Base-by-base conservation (phyloP, 1,140 invertebrate species). In the Diorhabda elongata region DNA sequence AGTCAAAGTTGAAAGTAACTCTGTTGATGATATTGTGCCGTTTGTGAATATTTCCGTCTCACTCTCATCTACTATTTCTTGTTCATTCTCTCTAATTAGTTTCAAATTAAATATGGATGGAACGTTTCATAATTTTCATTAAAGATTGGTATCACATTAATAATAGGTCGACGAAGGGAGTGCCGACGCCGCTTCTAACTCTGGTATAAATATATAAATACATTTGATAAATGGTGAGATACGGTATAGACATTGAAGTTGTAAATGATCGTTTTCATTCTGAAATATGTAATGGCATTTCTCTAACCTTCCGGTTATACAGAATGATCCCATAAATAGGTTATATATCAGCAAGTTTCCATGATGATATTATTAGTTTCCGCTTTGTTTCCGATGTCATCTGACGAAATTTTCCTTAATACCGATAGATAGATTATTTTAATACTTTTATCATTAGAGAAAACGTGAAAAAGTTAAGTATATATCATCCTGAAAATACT, bases 111-210 rank as follows among this genome's bases (percentile, higher is more conserved):
- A 75, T 75, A 73, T 73, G 74, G 72, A 73, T 63, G 71, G 58
- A 68, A 70, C 69, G 69, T 73, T 73, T 76, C 71, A 73, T 76
- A 74, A 75, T 77, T 76, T 77, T 77, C 75, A 75, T 73, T 77
- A 71, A 72, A 76, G 76, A 76, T 76, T 45, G 69, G 71, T 76
- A 76, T 77, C 76, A 71, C 71, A 70, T 77, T 76, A 75, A 76
- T 74, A 73, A 73, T 71, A 73, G 69, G 59, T 58, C 61, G 41
- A 52, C 44, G 9, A 61, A 71, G 71, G 67, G 69, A 68, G 68
- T 68, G 69, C 42, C 62, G 58, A 52, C n/a, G 47, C 47, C 61
- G n/a, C 43, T 44, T 52, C 26, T 11, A 58, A 65, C 64, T 26
- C 26, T 8, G 64, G 64, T 65, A 56, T 65, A 65, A 65, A 65